phyloP scores from a whole-genome alignment of 2,113 vertebrate genomes.

The Gnathonemus longibarbis region DNA sequence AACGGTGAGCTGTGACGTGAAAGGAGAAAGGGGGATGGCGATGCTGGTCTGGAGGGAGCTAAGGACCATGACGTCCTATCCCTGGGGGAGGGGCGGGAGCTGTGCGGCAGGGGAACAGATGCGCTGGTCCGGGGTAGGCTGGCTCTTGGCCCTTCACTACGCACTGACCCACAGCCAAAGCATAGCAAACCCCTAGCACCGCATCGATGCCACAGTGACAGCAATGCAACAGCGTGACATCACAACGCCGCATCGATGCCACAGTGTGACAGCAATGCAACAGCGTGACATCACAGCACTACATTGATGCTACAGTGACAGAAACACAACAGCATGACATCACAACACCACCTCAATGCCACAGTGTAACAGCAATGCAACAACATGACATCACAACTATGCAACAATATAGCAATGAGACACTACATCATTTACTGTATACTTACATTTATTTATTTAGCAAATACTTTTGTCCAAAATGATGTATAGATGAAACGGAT shows the following conservation, averaged over 20 bases:
- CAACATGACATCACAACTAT: background rate
- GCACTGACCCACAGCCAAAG: slow-evolving; percentile 1
- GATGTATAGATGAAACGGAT: background rate
- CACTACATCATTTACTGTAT: background rate
- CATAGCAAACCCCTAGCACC: background rate
- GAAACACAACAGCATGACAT: background rate
- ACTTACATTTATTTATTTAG: background rate
- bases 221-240: background rate
- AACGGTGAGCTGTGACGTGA: background rate
- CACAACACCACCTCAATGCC: background rate
- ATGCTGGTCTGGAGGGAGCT: background rate
- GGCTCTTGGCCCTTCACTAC: slow-evolving; percentile 20
- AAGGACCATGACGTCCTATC: background rate
- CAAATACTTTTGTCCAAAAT: background rate
- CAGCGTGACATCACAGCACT: background rate
- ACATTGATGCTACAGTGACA: background rate
- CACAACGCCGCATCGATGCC: background rate
- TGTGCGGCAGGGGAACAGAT: slow-evolving; percentile 21
- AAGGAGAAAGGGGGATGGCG: background rate
- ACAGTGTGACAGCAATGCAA: background rate
- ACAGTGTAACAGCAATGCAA: background rate
- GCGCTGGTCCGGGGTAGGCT: slow-evolving; percentile 27
- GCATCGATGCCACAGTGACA: background rate
- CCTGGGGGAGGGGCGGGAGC: background rate
- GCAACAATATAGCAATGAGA: background rate